These are phyloP conservation scores for Plebejus argus DNA, from an alignment of 2,888 invertebrate genomes.

Conservation along the genomic window DNA sequence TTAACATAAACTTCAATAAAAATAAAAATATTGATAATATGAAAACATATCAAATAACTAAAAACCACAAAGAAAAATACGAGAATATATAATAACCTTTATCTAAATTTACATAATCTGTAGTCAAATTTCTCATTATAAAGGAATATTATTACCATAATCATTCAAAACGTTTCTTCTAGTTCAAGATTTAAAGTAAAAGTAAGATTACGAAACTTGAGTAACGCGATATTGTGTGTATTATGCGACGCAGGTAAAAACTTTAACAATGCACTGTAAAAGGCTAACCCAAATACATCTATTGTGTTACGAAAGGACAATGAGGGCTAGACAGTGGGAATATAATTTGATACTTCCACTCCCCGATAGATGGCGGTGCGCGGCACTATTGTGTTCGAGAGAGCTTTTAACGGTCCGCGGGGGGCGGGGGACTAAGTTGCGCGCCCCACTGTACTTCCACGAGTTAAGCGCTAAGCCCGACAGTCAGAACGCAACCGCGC, in stretches of 20 bases:
- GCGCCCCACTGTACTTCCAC: constrained; percentile 72
- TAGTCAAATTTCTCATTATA: background rate
- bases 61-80: background rate
- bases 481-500: constrained; percentile 74
- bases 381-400: constrained; percentile 47
- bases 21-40: background rate
- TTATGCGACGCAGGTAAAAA: constrained; percentile 31
- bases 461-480: constrained; percentile 65
- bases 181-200: constrained; percentile 3
- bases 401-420: constrained; percentile 57
- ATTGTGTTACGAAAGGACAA: constrained; percentile 28
- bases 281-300: constrained; percentile 29
- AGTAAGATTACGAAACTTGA: constrained; percentile 18
- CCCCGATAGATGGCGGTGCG: constrained; percentile 61
- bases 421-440: constrained; percentile 61
- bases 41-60: background rate
- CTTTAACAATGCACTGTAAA: constrained; percentile 31
- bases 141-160: constrained; percentile 3
- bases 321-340: constrained; percentile 19
- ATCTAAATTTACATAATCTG: background rate
- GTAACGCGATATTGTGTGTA: constrained; percentile 10
- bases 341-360: constrained; percentile 43
- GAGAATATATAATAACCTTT: background rate
- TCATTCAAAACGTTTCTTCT: background rate
- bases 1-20: no score